Base-by-base conservation (phyloP, 2,797 vertebrate genomes). In the Tympanoctomys barrerae region DNA sequence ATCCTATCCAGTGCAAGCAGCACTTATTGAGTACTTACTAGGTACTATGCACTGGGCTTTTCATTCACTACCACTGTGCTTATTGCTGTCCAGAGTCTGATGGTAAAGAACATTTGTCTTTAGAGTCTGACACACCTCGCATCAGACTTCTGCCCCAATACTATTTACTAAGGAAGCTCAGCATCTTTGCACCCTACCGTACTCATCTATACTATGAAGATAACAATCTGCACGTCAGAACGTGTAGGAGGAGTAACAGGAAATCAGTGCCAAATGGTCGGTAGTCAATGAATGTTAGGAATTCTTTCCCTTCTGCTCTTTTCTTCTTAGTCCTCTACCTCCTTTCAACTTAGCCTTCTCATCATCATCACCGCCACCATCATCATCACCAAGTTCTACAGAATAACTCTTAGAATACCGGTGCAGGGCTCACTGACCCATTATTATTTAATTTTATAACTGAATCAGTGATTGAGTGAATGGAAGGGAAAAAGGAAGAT, bases 21-120 rank as follows among this genome's bases (percentile, higher is more conserved):
- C 33, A 22, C 80, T 68, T 78, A 49, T 19, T 49, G 77, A 88
- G 86, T 5, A 31, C 64, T 33, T 62, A 62, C 54, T n/a, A 68
- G 4, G 22, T 59, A 33, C 33, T 2, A 18, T 75, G 22, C 52
- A 0, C 18, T 39, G 68, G 9, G 26, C 1, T 52, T 80, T 33
- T 14, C 28, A 11, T 13, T 5, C 10, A 36, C 5, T 1, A 2
- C 33, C 33, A 0, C 12, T 0, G 13, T 57, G 46, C 42, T 86
- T 22, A 22, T 0, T 42, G 24, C 52, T 12, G 21, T 64, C 28
- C 16, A n/a, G 36, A 14, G 4, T 68, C 71, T 39, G 16, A 9
- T 0, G 31, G 31, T 33, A 52, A 64, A 73, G 24, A 12, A 2
- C 2, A 11, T 24, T 57, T 57, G 6, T 22, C 61, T 75, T 68